A percentile compares a stretch with the other conserved stretches of the same genome.
These are phyloP conservation scores for Mustelus asterias DNA, from an alignment of 2,113 vertebrate species.

Conservation along the genomic window DNA sequence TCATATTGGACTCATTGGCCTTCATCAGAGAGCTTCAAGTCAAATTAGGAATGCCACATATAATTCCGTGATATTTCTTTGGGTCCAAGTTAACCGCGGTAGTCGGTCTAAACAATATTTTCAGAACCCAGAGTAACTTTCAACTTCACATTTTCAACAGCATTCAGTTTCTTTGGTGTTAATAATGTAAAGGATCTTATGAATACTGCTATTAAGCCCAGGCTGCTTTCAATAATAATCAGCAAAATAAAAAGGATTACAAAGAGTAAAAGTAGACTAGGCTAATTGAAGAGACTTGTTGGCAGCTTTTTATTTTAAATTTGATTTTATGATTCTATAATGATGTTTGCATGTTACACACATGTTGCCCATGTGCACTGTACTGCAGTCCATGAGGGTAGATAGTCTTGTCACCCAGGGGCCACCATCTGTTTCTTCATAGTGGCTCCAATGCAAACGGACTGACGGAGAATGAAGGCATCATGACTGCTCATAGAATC, in stretches of 20 bases:
- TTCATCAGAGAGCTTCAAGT: slow-evolving; percentile 23
- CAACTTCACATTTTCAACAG: background rate
- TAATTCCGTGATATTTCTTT: background rate
- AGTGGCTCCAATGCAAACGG: background rate
- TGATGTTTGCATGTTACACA: background rate
- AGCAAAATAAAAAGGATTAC: background rate
- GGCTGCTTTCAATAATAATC: background rate
- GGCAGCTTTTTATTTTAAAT: background rate
- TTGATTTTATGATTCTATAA: background rate
- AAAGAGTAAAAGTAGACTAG: background rate
- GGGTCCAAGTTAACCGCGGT: background rate
- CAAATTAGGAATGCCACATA: slow-evolving; percentile 13
- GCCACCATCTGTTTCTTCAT: background rate
- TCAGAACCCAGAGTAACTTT: background rate
- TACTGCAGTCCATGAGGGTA: background rate
- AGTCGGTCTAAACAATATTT: background rate
- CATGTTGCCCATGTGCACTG: background rate
- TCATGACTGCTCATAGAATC: background rate
- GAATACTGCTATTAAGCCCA: background rate
- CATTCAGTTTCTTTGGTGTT: background rate
- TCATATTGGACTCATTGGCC: slow-evolving; percentile 25
- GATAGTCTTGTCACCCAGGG: background rate
- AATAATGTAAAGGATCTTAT: slow-evolving; percentile 3
- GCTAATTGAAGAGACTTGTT: background rate
- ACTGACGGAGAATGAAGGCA: background rate